Conservation (phyloP, 1,140 invertebrate genomes). For the Propsilocerus akamusi region DNA sequence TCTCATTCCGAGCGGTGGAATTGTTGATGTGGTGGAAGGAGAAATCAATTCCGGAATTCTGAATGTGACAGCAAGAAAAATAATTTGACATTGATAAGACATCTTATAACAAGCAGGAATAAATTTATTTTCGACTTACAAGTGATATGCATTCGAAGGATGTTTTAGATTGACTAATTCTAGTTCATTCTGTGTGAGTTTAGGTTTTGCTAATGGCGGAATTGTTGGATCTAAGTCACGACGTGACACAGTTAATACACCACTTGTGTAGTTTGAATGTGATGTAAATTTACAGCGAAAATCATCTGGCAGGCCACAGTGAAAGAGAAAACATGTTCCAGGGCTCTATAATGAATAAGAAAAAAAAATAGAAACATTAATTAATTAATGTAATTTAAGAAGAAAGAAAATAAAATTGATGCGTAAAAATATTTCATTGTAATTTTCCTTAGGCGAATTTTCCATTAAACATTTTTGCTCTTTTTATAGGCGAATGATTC, state of each 20-base stretch:
- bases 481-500: no score
- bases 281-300: slow-evolving; percentile 85
- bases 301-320: slow-evolving; percentile 71
- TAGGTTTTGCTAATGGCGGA: slow-evolving; percentile 46
- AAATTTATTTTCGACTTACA: neutral
- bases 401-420: no score
- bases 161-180: slow-evolving; percentile 41
- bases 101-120: no score
- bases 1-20: slow-evolving; percentile 1
- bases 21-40: neutral
- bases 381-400: no score
- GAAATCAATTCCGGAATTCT: neutral
- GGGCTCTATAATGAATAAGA: slow-evolving; percentile 36
- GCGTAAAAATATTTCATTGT: no score
- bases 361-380: no score
- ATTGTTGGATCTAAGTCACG: slow-evolving; percentile 30
- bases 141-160: slow-evolving; percentile 11
- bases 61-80: neutral
- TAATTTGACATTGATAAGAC: neutral
- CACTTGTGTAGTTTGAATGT: slow-evolving; percentile 78
- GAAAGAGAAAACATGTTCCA: slow-evolving; percentile 80
- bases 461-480: no score
- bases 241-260: slow-evolving; percentile 38
- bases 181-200: slow-evolving; percentile 57
- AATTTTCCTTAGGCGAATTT: no score